A percentile compares a stretch with the other conserved stretches of the same genome.
Conservation (phyloP, 2,113 vertebrate genomes). For the Paratilapia polleni region DNA sequence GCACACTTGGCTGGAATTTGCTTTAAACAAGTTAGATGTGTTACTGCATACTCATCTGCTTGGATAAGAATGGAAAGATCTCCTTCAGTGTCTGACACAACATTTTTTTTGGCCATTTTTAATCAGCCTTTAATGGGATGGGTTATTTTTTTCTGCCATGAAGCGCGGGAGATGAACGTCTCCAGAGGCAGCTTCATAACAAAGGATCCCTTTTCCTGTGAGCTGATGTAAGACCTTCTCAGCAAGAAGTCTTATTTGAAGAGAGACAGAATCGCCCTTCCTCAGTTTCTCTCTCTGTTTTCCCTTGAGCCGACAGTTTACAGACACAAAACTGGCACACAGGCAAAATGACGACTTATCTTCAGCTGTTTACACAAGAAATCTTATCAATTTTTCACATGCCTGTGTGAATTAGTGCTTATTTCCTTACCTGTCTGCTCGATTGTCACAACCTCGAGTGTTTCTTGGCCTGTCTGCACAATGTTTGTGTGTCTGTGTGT, state of each 20-base stretch:
- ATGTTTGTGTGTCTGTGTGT: not conserved
- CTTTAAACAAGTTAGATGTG: not conserved
- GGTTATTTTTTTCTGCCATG: constrained; percentile 38
- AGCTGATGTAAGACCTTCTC: constrained; percentile 44
- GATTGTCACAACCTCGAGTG: constrained; percentile 14
- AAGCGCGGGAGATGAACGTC: constrained; percentile 28
- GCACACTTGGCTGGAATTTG: not conserved
- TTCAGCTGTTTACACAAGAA: constrained; percentile 18
- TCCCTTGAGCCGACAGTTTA: not conserved
- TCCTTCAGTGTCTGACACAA: constrained; percentile 12
- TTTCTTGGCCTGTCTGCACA: not conserved
- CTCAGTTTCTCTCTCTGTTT: not conserved
- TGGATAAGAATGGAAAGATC: constrained; percentile 15
- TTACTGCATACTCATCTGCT: not conserved
- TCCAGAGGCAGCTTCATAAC: constrained; percentile 57
- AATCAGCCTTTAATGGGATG: not conserved
- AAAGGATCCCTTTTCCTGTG: constrained; percentile 65
- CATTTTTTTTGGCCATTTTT: constrained; percentile 44
- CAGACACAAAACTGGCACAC: not conserved
- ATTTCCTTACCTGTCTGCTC: constrained; percentile 11
- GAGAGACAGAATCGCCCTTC: not conserved
- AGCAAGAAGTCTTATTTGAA: constrained; percentile 38
- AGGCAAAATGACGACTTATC: not conserved
- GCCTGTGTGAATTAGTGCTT: not conserved
- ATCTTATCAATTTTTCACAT: constrained; percentile 6